Evolutionary conservation across 53 echinoderm and acorn worm species (phyloP).

Genomic region (Zoroaster sp.): DNA sequence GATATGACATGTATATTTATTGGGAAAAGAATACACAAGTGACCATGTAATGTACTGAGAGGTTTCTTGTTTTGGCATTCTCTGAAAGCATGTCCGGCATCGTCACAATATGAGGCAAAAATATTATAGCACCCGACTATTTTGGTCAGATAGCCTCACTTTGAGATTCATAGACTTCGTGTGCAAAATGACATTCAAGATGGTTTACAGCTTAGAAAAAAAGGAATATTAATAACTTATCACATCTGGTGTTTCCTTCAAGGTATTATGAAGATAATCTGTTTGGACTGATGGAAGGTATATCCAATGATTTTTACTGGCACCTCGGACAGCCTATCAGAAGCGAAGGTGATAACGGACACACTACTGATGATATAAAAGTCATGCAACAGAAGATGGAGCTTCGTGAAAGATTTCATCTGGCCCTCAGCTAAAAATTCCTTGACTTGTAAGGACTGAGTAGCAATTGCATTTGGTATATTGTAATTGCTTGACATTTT

Average conservation of each 20-base stretch:
- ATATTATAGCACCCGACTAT: no score
- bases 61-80: no score
- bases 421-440: constrained; percentile 22
- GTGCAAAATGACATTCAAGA: background rate
- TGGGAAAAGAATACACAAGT: no score
- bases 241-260: background rate
- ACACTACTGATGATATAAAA: constrained; percentile 33
- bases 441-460: background rate
- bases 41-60: no score
- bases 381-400: background rate
- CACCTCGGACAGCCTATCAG: constrained; percentile 27
- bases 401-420: background rate
- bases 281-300: background rate
- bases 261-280: constrained; percentile 8
- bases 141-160: no score
- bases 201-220: background rate
- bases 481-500: background rate
- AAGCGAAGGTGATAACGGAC: constrained; percentile 39
- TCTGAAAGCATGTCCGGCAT: no score
- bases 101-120: no score
- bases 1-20: no score
- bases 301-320: background rate
- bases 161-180: no score
- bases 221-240: background rate
- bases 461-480: background rate